Conservation (phyloP, 2,797 vertebrate species). For the Babyrousa celebensis region DNA sequence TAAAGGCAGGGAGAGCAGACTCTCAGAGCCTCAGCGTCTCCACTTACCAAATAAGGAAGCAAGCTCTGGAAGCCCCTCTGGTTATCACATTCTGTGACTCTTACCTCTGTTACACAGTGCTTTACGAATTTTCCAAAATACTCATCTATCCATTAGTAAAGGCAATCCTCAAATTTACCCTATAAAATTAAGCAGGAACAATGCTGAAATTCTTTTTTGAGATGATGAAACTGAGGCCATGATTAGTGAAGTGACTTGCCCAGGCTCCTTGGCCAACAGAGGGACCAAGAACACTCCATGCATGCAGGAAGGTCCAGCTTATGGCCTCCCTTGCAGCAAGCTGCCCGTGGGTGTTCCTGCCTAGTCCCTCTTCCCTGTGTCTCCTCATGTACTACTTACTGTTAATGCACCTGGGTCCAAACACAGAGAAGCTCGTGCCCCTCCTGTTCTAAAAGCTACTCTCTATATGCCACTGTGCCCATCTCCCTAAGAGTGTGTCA, state of each 20-base stretch:
- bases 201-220: conserved; percentile 15
- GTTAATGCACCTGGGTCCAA: background rate
- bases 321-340: background rate
- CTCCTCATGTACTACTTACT: background rate
- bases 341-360: background rate
- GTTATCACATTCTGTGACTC: background rate
- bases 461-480: conserved; percentile 18
- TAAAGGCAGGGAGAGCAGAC: background rate
- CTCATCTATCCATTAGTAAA: background rate
- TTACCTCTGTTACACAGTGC: background rate
- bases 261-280: background rate
- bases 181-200: background rate
- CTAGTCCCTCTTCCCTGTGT: too few species aligned
- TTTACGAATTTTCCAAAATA: conserved; percentile 41
- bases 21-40: conserved; percentile 7
- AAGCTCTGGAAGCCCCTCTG: conserved; percentile 9
- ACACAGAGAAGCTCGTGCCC: background rate
- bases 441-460: conserved; percentile 9
- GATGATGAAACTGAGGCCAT: conserved; percentile 10
- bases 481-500: background rate
- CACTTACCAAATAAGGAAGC: conserved; percentile 48
- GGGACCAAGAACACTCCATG: conserved; percentile 7
- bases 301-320: background rate
- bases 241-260: background rate
- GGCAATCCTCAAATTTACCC: conserved; percentile 42